Evolutionary conservation across 2,888 invertebrate species (phyloP).

Genomic region (Clitarchus hookeri): DNA sequence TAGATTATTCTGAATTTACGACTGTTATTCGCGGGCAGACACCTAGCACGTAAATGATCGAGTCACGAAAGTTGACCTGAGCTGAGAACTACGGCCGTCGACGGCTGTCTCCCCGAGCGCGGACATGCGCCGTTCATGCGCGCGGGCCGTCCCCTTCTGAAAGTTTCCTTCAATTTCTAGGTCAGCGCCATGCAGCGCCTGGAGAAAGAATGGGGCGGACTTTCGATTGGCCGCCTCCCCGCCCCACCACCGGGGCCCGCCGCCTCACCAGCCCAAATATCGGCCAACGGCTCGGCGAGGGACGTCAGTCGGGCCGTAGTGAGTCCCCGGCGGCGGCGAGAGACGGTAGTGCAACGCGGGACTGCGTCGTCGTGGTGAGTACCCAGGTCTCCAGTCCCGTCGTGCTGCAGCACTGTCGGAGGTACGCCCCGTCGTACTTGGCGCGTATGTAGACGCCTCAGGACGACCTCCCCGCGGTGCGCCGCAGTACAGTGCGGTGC

Average conservation of each 20-base stretch:
- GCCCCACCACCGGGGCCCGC: background rate
- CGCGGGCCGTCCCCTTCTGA: background rate
- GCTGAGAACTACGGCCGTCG: too few relatives aligned
- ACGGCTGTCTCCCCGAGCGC: too few relatives aligned
- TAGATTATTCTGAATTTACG: too few relatives aligned
- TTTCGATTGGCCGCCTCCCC: background rate
- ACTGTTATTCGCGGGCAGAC: too few relatives aligned
- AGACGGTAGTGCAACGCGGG: background rate
- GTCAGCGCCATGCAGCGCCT: background rate
- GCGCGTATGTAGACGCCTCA: too few relatives aligned
- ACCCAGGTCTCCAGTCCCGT: background rate
- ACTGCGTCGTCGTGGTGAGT: background rate
- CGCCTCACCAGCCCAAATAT: background rate
- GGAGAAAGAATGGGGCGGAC: background rate
- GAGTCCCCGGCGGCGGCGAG: background rate
- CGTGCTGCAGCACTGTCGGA: too few relatives aligned
- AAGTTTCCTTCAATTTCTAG: background rate
- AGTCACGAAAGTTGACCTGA: too few relatives aligned
- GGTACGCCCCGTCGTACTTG: too few relatives aligned
- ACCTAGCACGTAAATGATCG: too few relatives aligned
- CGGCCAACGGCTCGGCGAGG: background rate
- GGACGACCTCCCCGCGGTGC: too few relatives aligned
- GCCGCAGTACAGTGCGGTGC: too few relatives aligned
- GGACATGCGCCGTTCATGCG: background rate
- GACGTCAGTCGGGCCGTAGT: background rate